Base-by-base conservation (phyloP, 1,140 invertebrate genomes). In the Drosophila saltans region DNA sequence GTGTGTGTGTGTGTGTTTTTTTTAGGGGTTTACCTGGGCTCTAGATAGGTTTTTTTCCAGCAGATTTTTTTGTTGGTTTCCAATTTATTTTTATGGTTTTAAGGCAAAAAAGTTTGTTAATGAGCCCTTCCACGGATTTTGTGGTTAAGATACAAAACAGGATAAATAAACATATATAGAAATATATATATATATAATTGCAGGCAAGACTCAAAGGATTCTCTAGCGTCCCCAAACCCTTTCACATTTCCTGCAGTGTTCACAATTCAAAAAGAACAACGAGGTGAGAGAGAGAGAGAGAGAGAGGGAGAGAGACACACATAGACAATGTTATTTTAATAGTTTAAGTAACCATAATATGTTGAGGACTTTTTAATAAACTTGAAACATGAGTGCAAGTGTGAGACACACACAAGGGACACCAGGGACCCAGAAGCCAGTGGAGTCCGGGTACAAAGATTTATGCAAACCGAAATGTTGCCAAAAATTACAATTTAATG, bases 401-500 rank as follows among this genome's bases (percentile, higher is more conserved):
- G 78, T 85, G 81, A 60, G 82, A 70, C 56, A 75, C 70, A 71
- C 16, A 16, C 16, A 16, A 16, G 71, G 66, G 75, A 83, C 84
- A 84, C 80, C 40, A 63, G 43, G 61, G 43, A 45, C 40, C 24
- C 41, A 28, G 8, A 3, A 62, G 7, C 39, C 6, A 33, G 56
- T 24, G 59, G n/a, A 3, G 9, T 9, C 6, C 60, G 28, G 28
- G 28, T 30, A 30, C 28, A 30, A 30, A 84, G 85, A 90, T 91
- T 90, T 91, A 90, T 90, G 88, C 88, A 81, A 90, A 81, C 88
- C 88, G 64, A 90, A 90, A 90, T 90, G 89, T 83, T 88, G 88
- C 88, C 88, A 91, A 88, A 90, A 90, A 90, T 90, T 90, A 90
- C 88, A 91, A 80, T 90, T 91, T 90, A 90, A 90, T 90, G 82